Base-by-base conservation (phyloP, 2,113 vertebrate genomes). In the Archocentrus centrarchus region DNA sequence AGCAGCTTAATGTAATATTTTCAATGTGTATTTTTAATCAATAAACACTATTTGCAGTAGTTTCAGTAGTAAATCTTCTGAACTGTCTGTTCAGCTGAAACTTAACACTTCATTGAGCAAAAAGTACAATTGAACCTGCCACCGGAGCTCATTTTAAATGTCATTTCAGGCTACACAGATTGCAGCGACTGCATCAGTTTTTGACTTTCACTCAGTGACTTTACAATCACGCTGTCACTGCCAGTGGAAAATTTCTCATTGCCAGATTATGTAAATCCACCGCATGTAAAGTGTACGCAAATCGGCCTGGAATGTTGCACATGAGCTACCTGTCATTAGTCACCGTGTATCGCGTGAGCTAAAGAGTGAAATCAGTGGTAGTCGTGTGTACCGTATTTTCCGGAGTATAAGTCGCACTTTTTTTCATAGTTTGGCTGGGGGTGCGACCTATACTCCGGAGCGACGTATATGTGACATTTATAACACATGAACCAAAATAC, bases 221-320 rank as follows among this genome's bases (percentile, higher is more conserved):
- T 55, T 14, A n/a, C 68, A 32, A 35, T 55, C 68, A 55, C 18
- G 10, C 44, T 61, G 32, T 6, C 32, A 57, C 18, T 39, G 39
- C 80, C 60, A 20, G 30, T 8, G 18, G 50, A 73, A 82, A 30
- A 41, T 73, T 62, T 11, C 59, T 86, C 90, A 92, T 83, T 80
- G 91, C 85, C 88, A 91, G 79, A 85, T 78, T 84, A 93, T 90
- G 92, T 75, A 94, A 94, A 95, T 94, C 11, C 32, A 55, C 17
- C 0, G 41, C 91, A 93, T 93, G 91, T 88, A 94, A 93, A 94
- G 75, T 30, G 27, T 66, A 89, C 53, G 66, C 75, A 90, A 92
- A 89, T 37, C 55, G 22, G 14, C n/a, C n/a, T 3, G 41, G 53
- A 55, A 55, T 59, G 62, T 91, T 39, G 64, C 86, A 73, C 80